Base-by-base conservation (phyloP, 1,140 invertebrate genomes). In the Andrena cerasifolii region DNA sequence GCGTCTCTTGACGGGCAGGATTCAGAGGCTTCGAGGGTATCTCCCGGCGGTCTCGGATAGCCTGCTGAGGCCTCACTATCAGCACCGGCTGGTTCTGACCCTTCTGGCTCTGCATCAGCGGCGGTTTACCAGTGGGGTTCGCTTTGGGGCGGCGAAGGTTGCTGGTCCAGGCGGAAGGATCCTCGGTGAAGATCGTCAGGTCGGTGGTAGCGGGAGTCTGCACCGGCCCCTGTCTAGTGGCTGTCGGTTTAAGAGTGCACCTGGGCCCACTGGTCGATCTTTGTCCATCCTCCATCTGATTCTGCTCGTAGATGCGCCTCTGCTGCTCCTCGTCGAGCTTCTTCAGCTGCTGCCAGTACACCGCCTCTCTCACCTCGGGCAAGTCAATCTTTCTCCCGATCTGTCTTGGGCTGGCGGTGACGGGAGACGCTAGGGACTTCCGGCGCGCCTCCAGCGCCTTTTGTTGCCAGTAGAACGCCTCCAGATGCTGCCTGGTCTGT, bases 271-370 rank as follows among this genome's bases (percentile, higher is more conserved):
- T n/a, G 8, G 62, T 14, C 10, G 36, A 45, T 6, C 33, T 33
- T 1, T 31, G 0, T 7, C 66, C 66, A 1, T 87, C 86, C 1
- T 84, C 86, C 8, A 82, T 81, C 21, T 68, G 31, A 74, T 89
- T 89, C 16, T 89, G 87, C 56, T 92, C 88, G 65, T 89, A 92
- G 33, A 92, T 91, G 18, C 83, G 80, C 8, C 86, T 75, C 59
- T 92, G 91, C 49, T 91, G 91, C 65, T 92, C 91, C 59, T 91
- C 91, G 61, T 92, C 86, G 7, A 92, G 59, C 16, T 87, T 91
- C 72, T 92, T 92, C 54, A 92, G 63, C 26, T 90, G 89, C 21
- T 91, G 91, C 90, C 90, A 92, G 47, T 92, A 92, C 3, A 91
- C 87, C 0, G 88, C 90, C 28, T 92, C 90, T 14, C 90, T 78